phyloP scores from a whole-genome alignment of 2,113 vertebrate genomes.

The Megaceryle torquata region DNA sequence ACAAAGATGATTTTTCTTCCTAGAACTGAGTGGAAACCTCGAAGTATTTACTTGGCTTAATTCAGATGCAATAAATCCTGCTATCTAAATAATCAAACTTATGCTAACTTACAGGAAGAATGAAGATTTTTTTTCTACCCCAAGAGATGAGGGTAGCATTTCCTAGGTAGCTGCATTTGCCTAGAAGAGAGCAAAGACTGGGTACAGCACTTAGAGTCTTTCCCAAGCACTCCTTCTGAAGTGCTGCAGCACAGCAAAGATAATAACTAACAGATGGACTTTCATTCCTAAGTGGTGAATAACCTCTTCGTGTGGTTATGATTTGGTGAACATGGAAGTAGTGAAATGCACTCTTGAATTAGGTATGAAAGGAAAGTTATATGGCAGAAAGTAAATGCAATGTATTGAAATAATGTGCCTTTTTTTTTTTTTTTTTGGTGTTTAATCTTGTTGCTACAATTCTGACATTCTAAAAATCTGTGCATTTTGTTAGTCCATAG shows the following conservation, averaged over 20 bases:
- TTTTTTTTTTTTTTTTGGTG: neutral
- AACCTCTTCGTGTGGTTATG: conserved; percentile 62
- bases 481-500: neutral
- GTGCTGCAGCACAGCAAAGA: conserved; percentile 33
- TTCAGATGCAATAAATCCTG: neutral
- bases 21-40: conserved; percentile 35
- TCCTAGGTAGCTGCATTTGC: neutral
- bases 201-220: neutral
- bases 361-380: neutral
- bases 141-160: neutral
- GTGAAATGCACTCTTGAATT: conserved; percentile 21
- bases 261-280: conserved; percentile 72
- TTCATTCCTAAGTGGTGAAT: conserved; percentile 72
- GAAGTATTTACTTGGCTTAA: conserved; percentile 37
- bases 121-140: neutral
- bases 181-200: neutral
- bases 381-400: conserved; percentile 18
- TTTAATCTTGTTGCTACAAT: neutral
- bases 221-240: conserved; percentile 40
- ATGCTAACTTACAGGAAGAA: neutral
- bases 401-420: neutral
- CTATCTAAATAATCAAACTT: neutral
- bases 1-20: conserved; percentile 5
- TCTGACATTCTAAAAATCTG: neutral
- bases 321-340: conserved; percentile 65